Evolutionary conservation across 2,888 invertebrate genomes (phyloP).

Genomic region (Myathropa florea): DNA sequence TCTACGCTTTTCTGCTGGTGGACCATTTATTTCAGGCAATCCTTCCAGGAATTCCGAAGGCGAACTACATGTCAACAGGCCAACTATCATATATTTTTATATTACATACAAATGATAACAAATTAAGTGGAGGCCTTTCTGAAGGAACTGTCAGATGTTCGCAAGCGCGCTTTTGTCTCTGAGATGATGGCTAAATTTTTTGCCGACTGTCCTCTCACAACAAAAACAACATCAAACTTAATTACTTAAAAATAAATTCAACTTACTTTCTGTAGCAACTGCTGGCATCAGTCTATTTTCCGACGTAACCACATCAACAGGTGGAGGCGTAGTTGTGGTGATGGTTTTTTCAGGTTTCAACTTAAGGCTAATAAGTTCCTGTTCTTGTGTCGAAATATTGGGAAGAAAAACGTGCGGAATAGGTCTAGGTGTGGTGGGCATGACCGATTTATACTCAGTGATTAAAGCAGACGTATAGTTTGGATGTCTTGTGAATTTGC

Average conservation of each 20-base stretch:
- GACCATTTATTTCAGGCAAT: too few species aligned
- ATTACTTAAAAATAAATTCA: too few species aligned
- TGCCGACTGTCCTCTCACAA: too few species aligned
- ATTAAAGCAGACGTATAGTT: slow-evolving; percentile 88
- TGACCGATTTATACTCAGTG: slow-evolving; percentile 30
- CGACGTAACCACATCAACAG: not conserved
- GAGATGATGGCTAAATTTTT: too few species aligned
- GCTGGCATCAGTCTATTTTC: slow-evolving; percentile 16
- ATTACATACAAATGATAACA: too few species aligned
- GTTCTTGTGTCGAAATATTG: slow-evolving; percentile 80
- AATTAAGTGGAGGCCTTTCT: too few species aligned
- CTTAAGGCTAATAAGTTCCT: slow-evolving; percentile 80
- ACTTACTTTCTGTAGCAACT: slow-evolving; percentile 23
- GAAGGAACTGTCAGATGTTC: too few species aligned
- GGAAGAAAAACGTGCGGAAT: slow-evolving; percentile 67
- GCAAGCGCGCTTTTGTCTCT: too few species aligned
- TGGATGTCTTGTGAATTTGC: slow-evolving; percentile 93
- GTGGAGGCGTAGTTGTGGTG: slow-evolving; percentile 4
- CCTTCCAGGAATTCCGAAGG: too few species aligned
- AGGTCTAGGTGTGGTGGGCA: slow-evolving; percentile 75
- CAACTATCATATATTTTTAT: too few species aligned
- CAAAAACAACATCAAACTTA: not conserved
- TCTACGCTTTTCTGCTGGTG: too few species aligned
- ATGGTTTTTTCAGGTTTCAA: slow-evolving; percentile 76
- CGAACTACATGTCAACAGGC: too few species aligned